phyloP scores from a whole-genome alignment of 2,797 vertebrate genomes.

The Megaceryle alcyon region DNA sequence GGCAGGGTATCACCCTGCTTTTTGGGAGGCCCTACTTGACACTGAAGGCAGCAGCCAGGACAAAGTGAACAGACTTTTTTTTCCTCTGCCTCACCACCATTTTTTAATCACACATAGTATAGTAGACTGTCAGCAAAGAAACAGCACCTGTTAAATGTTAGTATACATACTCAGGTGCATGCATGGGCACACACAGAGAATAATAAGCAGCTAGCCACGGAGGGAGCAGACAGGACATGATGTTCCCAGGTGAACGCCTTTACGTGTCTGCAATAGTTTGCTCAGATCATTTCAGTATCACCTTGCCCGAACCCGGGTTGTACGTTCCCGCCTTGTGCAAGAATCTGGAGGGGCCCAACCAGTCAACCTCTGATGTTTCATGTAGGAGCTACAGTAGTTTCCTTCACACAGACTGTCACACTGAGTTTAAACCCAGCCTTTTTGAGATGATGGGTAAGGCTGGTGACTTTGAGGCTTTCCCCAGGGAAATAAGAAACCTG shows the following conservation, averaged over 20 bases:
- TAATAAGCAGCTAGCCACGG: background rate
- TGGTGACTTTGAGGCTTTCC: background rate
- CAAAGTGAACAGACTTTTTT: background rate
- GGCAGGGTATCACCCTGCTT: background rate
- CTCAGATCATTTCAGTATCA: background rate
- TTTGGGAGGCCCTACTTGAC: background rate
- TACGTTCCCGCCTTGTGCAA: background rate
- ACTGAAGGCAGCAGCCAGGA: background rate
- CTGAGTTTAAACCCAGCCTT: background rate
- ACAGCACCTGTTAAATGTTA: constrained; percentile 1
- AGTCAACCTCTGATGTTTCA: background rate
- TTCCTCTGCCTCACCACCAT: background rate
- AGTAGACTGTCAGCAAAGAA: background rate
- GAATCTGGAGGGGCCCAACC: background rate
- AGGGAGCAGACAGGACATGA: background rate
- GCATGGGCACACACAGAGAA: background rate
- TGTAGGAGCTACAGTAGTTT: background rate
- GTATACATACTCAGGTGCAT: accelerated
- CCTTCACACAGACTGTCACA: background rate
- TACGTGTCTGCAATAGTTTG: background rate
- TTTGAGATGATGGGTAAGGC: background rate
- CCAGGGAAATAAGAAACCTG: background rate
- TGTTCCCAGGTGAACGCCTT: constrained; percentile 1
- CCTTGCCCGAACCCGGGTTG: background rate
- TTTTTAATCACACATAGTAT: background rate